phyloP scores from a whole-genome alignment of 2,888 invertebrate genomes.

The Eristalis tenax region DNA sequence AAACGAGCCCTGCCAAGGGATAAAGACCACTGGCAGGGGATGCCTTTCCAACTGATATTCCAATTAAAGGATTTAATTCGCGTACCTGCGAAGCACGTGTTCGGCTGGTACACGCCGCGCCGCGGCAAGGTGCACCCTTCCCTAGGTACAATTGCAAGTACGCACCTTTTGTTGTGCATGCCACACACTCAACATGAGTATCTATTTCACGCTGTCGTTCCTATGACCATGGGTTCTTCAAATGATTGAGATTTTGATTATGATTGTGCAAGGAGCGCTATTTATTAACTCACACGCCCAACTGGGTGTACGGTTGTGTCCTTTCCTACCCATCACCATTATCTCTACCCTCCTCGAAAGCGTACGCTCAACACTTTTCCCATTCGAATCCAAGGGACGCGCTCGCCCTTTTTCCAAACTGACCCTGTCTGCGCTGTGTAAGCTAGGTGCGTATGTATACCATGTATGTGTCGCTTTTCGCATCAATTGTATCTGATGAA shows the following conservation, averaged over 20 bases:
- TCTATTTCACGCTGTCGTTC: conserved; percentile 64
- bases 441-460: conserved; percentile 19
- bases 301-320: background rate
- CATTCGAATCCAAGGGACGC: conserved; percentile 19
- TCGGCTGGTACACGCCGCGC: conserved; percentile 29
- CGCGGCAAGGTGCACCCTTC: conserved; percentile 58
- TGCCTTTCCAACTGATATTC: conserved; percentile 50
- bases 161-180: conserved; percentile 59
- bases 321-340: background rate
- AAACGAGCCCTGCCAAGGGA: conserved; percentile 1
- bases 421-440: background rate
- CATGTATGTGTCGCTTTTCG: conserved; percentile 50
- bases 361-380: conserved; percentile 6
- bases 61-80: conserved; percentile 71
- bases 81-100: conserved; percentile 68
- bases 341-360: conserved; percentile 16
- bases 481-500: conserved; percentile 69
- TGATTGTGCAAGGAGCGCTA: conserved; percentile 60
- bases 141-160: background rate
- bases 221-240: conserved; percentile 43
- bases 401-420: conserved; percentile 16
- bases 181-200: conserved; percentile 44
- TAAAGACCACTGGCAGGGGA: conserved; percentile 10
- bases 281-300: conserved; percentile 67
- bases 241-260: conserved; percentile 67